A percentile compares a stretch with the other conserved stretches of the same genome.
Evolutionary conservation across 2,797 vertebrate species (phyloP).

Genomic region (Pitangus sulphuratus): DNA sequence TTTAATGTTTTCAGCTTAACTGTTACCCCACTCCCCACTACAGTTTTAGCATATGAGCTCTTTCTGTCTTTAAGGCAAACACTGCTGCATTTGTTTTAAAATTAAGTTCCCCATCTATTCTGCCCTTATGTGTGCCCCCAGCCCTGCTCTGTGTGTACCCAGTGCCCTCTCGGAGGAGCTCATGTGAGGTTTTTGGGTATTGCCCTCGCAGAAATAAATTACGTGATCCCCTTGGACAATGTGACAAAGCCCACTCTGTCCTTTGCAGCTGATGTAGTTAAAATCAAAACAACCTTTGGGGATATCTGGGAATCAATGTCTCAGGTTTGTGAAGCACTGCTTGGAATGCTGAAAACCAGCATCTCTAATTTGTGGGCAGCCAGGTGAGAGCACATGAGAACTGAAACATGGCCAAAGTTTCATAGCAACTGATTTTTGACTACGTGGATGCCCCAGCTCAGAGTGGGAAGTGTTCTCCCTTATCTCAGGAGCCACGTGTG

Average conservation of each 20-base stretch:
- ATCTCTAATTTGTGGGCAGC: not conserved
- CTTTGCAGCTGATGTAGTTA: not conserved
- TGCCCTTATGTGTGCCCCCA: not conserved
- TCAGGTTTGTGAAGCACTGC: not conserved
- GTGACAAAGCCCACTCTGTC: not conserved
- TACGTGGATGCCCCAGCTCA: accelerated
- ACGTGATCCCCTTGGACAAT: accelerated
- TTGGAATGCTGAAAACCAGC: not conserved
- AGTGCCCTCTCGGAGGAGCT: not conserved
- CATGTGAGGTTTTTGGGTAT: not conserved
- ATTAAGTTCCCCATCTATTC: not conserved
- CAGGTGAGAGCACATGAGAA: accelerated
- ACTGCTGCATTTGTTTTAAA: not conserved
- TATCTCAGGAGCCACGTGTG: not conserved
- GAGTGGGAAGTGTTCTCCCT: not conserved
- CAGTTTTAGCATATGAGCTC: not conserved
- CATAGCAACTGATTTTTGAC: not conserved
- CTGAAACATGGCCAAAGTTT: accelerated
- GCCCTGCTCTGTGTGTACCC: not conserved
- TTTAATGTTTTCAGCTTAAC: not conserved
- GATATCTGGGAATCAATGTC: not conserved
- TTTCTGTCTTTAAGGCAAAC: not conserved
- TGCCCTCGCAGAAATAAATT: not conserved
- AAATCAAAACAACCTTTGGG: not conserved
- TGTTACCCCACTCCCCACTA: not conserved